Percentiles rank a stretch among this genome's conserved stretches.
These are phyloP conservation scores for Stegodyphus dumicola DNA, from an alignment of 1,140 invertebrate genomes.

Conservation along the genomic window DNA sequence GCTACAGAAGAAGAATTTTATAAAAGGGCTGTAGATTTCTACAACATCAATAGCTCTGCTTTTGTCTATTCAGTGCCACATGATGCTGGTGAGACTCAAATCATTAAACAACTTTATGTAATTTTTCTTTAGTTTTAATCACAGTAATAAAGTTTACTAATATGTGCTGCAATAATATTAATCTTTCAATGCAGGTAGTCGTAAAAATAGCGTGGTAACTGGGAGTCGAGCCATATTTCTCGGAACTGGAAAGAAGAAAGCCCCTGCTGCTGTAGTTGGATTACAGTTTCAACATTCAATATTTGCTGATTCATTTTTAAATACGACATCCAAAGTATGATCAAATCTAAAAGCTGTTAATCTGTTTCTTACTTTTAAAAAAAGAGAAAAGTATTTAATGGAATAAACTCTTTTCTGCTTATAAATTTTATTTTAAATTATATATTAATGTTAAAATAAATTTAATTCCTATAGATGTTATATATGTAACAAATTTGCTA, in stretches of 20 bases:
- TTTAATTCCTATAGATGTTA: too few relatives aligned
- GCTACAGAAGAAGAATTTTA: slow-evolving; percentile 94
- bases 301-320: slow-evolving; percentile 65
- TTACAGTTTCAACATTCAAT: slow-evolving; percentile 65
- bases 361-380: too few relatives aligned
- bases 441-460: too few relatives aligned
- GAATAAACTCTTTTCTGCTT: too few relatives aligned
- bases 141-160: neutral
- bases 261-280: slow-evolving; percentile 90
- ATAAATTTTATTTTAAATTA: too few relatives aligned
- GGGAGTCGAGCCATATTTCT: slow-evolving; percentile 92
- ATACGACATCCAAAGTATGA: slow-evolving; percentile 68
- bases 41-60: slow-evolving; percentile 81
- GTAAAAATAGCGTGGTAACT: slow-evolving; percentile 74
- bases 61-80: slow-evolving; percentile 94
- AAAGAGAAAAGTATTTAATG: too few relatives aligned
- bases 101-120: neutral
- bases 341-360: too few relatives aligned
- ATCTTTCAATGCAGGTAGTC: slow-evolving; percentile 19
- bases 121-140: slow-evolving; percentile 4
- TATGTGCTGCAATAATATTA: neutral
- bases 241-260: slow-evolving; percentile 79
- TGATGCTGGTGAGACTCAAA: slow-evolving; percentile 74
- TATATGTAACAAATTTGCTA: too few relatives aligned
- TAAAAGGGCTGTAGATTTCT: slow-evolving; percentile 89